Evolutionary conservation across 2,888 invertebrate species (phyloP).

Genomic region (Ochropleura plecta): DNA sequence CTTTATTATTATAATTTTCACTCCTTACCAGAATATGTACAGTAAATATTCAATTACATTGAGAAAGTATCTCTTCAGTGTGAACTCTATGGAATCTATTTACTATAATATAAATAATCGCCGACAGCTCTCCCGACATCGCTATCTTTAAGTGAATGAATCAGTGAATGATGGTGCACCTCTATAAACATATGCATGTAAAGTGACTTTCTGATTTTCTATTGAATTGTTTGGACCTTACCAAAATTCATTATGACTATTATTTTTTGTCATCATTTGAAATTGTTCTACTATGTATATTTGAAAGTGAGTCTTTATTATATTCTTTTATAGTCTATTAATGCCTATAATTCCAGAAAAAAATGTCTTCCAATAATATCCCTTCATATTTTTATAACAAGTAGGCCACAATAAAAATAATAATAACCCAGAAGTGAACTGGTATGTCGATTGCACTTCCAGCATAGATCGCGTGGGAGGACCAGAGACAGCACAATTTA

Average conservation of each 20-base stretch:
- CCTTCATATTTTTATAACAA: constrained; percentile 17
- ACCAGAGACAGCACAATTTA: constrained; percentile 48
- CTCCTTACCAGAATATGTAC: neutral
- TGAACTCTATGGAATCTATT: neutral
- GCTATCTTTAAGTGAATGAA: constrained; percentile 28
- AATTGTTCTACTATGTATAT: neutral
- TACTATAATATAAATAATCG: neutral
- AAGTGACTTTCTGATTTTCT: constrained; percentile 42
- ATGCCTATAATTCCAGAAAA: neutral
- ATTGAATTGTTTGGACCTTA: constrained; percentile 12
- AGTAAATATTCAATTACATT: constrained; percentile 25
- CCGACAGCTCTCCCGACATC: constrained; percentile 8
- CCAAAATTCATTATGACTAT: neutral
- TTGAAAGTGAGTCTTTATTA: neutral
- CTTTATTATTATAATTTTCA: constrained; percentile 24
- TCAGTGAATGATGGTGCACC: constrained; percentile 31
- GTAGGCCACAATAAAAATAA: constrained; percentile 33
- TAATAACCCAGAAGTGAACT: constrained; percentile 29
- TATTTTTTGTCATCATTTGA: constrained; percentile 1
- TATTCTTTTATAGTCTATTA: neutral
- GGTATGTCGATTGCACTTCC: constrained; percentile 58
- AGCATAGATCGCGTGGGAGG: constrained; percentile 42
- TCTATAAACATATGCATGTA: constrained; percentile 26
- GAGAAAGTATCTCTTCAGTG: constrained; percentile 25
- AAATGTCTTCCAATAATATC: neutral